Base-by-base conservation (phyloP, 1,140 invertebrate species). In the Drosophila nasuta region DNA sequence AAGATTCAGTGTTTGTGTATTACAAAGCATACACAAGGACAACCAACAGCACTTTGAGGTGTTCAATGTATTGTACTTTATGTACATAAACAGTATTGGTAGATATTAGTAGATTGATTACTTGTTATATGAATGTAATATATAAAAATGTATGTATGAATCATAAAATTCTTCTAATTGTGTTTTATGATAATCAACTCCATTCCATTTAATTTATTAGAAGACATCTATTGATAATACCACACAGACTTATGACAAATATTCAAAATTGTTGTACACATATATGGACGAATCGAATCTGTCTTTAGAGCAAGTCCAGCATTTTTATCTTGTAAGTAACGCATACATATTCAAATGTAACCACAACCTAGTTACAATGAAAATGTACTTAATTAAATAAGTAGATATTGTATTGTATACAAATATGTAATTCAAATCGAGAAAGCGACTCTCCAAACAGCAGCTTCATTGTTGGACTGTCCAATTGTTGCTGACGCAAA, bases 271-370 rank as follows among this genome's bases (percentile, higher is more conserved):
- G 51, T 66, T 57, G 57, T 52, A 71, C 38, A 56, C 49, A 1
- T 43, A 65, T 49, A 48, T 58, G 52, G 43, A 65, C 51, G 8
- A 43, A 51, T 60, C 48, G 8, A 43, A 51, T 60, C 48, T 59
- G 43, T 54, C 49, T 65, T n/a, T 13, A 33, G 28, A 28, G 51
- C 35, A 38, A 35, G 17, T 57, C 59, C 41, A 13, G 60, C 58
- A 71, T 71, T 71, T 70, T 38, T 71, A 71, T 64, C 60, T 56
- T 28, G 30, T 71, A 71, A 71, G 68, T n/a, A 70, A 70, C 59
- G 38, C 58, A 48, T 56, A 56, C 68, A 63, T 62, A 70, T 70
- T 70, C 3, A 64, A 70, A n/a, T 56, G 41, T 38, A 63, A 64
- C 28, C 15, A 46, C 63, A 51, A 70, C 43, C 2, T 11, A 68